Conservation (phyloP, 2,888 invertebrate genomes). For the Sturmia bella region DNA sequence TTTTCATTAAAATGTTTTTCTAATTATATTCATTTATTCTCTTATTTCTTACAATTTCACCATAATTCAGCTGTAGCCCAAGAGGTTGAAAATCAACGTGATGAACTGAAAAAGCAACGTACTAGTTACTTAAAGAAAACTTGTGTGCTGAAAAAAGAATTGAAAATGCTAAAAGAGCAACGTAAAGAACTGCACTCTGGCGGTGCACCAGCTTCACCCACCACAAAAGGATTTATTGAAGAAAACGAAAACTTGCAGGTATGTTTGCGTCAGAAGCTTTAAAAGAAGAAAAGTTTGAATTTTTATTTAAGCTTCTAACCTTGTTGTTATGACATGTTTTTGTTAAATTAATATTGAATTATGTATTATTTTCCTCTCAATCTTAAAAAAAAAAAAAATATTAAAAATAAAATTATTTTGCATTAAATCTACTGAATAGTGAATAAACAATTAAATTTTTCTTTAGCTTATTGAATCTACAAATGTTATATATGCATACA, state of each 20-base stretch:
- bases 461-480: conserved; percentile 68
- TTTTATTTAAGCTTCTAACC: conserved; percentile 57
- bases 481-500: conserved; percentile 67
- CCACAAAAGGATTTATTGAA: conserved; percentile 89
- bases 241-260: conserved; percentile 94
- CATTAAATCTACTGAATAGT: conserved; percentile 42
- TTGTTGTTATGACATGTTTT: conserved; percentile 39
- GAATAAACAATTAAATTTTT: conserved; percentile 68
- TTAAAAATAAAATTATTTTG: conserved; percentile 30
- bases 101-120: conserved; percentile 89
- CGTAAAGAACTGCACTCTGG: conserved; percentile 86
- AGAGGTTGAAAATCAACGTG: conserved; percentile 91
- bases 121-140: conserved; percentile 91
- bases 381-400: conserved; percentile 8
- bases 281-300: conserved; percentile 40
- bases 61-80: conserved; percentile 86
- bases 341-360: conserved; percentile 55
- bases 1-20: not conserved
- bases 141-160: conserved; percentile 87
- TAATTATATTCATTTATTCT: conserved; percentile 3
- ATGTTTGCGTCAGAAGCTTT: conserved; percentile 75
- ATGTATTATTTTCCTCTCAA: conserved; percentile 52
- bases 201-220: conserved; percentile 86
- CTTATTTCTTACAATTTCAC: not conserved
- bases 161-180: conserved; percentile 90